phyloP scores from a whole-genome alignment of 30 jellyfish, hydroid and myxozoan species.

The Pelagia noctiluca region DNA sequence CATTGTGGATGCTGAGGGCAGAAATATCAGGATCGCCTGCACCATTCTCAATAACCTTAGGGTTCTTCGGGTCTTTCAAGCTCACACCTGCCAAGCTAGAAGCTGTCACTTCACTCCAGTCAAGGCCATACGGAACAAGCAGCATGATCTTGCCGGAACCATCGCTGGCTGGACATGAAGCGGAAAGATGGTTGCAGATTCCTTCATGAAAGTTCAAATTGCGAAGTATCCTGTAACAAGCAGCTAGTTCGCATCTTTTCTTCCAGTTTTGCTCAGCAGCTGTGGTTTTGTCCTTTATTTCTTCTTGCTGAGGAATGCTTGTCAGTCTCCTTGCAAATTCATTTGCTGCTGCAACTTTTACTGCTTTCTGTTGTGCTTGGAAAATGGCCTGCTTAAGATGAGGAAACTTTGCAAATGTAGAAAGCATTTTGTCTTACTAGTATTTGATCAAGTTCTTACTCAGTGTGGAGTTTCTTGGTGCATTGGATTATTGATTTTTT shows the following conservation, averaged over 20 bases:
- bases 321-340: too few species aligned
- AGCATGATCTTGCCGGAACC: constrained; percentile 71
- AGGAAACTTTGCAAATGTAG: too few species aligned
- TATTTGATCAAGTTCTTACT: too few species aligned
- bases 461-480: too few species aligned
- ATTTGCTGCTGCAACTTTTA: too few species aligned
- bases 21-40: constrained; percentile 67
- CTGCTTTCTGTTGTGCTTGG: too few species aligned
- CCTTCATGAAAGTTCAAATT: constrained; percentile 71
- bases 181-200: constrained; percentile 72
- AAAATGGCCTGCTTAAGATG: too few species aligned
- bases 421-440: too few species aligned
- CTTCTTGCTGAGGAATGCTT: too few species aligned
- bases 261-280: constrained; percentile 62
- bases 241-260: constrained; percentile 79
- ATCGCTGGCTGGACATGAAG: constrained; percentile 79
- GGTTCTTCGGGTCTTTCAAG: constrained; percentile 36
- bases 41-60: constrained; percentile 57
- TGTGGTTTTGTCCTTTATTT: too few species aligned
- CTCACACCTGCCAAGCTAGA: constrained; percentile 65
- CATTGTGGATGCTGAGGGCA: constrained; percentile 72
- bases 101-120: constrained; percentile 82
- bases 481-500: too few species aligned
- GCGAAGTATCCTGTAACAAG: constrained; percentile 64
- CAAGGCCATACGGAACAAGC: constrained; percentile 61